Evolutionary conservation across 2,113 vertebrate genomes (phyloP), one percentile per base, ranked within the genome.

Genomic region (Hipposideros armiger): DNA sequence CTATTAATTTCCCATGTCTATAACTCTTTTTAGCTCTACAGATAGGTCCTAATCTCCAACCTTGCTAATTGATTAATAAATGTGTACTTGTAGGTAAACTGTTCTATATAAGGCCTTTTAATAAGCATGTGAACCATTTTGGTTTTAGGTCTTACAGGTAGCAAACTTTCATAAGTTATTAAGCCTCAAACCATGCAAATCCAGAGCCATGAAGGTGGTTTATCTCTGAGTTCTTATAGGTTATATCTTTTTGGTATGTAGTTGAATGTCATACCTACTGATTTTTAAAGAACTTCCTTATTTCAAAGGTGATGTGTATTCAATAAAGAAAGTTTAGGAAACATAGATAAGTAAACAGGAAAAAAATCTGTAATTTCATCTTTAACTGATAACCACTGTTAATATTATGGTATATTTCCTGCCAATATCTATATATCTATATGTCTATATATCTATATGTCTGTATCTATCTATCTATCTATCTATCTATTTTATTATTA

Each of bases 241-340:
- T 86, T 89, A 7, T 87, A 1, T 14, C 36, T 83, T 88, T 95
- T 78, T 82, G 58, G 4, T 64, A 64, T 83, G 24, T 40, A 80
- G 4, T 20, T 78, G 83, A 86, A 58, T 72, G 60, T 50, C 26
- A 85, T 60, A 82, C 7, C 40, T 72, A 90, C 16, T 52, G 32
- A 69, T 36, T 91, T 93, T 93, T 86, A 54, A 89, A 60, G n/a
- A 85, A 85, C 2, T 80, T 95, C 87, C 62, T 85, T 64, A 56
- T 77, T 47, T 81, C 20, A 64, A 86, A 82, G 30, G 15, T 88
- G 36, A 62, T 87, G 52, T 1, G 42, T 56, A 90, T n/a, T 58
- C 4, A 90, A 58, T 74, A 77, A 85, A 92, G 42, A 82, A 69
- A 24, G 4, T 73, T 88, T 64, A 80, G 30, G 86, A 85, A 94